phyloP scores from a whole-genome alignment of 2,888 invertebrate species.

The Ctena decussata region DNA sequence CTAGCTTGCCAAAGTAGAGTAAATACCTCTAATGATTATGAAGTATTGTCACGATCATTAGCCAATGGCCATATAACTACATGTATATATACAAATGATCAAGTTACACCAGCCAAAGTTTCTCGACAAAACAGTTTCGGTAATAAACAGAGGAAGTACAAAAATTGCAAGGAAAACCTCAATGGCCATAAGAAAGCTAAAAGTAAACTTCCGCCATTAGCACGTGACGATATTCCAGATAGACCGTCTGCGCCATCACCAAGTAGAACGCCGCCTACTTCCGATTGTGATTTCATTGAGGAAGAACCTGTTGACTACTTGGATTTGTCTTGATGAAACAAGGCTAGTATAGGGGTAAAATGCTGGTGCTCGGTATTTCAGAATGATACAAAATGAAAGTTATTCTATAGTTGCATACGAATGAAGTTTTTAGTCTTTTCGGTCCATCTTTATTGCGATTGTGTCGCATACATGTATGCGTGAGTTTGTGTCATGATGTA shows the following conservation, averaged over 20 bases:
- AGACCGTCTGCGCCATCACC: constrained; percentile 77
- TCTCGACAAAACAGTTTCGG: constrained; percentile 49
- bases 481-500: too few species aligned
- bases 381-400: too few species aligned
- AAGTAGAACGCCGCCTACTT: constrained; percentile 70
- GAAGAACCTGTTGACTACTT: constrained; percentile 77
- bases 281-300: constrained; percentile 61
- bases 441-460: too few species aligned
- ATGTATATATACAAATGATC: not conserved
- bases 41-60: constrained; percentile 57
- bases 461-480: too few species aligned
- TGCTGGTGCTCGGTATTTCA: too few species aligned
- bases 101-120: not conserved
- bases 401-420: too few species aligned
- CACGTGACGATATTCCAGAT: constrained; percentile 66
- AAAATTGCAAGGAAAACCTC: constrained; percentile 19
- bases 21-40: constrained; percentile 60
- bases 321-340: constrained; percentile 63
- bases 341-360: too few species aligned
- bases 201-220: constrained; percentile 73
- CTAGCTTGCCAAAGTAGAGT: constrained; percentile 57
- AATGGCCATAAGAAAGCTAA: constrained; percentile 32
- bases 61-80: constrained; percentile 37
- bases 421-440: too few species aligned
- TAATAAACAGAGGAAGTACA: constrained; percentile 22